Conservation (phyloP, 2,113 vertebrate genomes). For the Onychorhynchus coronatus region DNA sequence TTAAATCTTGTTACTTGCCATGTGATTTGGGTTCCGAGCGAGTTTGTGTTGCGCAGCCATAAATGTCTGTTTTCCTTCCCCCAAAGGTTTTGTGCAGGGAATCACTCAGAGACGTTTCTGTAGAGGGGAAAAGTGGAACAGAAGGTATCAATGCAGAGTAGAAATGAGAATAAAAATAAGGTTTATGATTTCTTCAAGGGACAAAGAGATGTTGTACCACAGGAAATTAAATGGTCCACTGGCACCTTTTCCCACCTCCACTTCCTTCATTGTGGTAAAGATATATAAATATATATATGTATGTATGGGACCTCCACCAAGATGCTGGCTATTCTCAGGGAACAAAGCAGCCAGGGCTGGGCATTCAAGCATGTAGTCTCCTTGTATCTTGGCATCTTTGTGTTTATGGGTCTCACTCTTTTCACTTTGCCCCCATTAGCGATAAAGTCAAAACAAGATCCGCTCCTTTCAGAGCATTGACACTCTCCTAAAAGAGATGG, state of each 20-base stretch:
- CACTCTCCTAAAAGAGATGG: neutral
- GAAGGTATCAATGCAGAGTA: neutral
- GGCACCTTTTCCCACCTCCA: neutral
- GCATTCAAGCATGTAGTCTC: neutral
- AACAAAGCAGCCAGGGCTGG: neutral
- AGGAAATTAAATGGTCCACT: neutral
- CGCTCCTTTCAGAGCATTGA: neutral
- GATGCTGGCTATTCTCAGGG: neutral
- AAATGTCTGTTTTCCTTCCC: neutral
- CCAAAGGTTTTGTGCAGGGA: neutral
- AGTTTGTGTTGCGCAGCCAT: rapidly evolving
- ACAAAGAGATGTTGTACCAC: neutral
- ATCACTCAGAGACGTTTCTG: neutral
- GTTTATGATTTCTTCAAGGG: neutral
- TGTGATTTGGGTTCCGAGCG: neutral
- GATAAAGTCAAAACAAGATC: constrained; percentile 26
- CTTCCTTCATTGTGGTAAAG: neutral
- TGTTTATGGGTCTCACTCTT: constrained; percentile 30
- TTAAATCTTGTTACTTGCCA: neutral
- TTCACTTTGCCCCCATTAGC: neutral
- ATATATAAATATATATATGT: rapidly evolving
- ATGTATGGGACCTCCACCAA: neutral
- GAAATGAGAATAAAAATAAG: neutral
- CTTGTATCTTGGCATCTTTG: constrained; percentile 30
- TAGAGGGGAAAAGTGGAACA: neutral